Percentiles rank a stretch among this genome's conserved stretches.
Conservation (phyloP, 1,140 invertebrate genomes). For the Microplitis demolitor region DNA sequence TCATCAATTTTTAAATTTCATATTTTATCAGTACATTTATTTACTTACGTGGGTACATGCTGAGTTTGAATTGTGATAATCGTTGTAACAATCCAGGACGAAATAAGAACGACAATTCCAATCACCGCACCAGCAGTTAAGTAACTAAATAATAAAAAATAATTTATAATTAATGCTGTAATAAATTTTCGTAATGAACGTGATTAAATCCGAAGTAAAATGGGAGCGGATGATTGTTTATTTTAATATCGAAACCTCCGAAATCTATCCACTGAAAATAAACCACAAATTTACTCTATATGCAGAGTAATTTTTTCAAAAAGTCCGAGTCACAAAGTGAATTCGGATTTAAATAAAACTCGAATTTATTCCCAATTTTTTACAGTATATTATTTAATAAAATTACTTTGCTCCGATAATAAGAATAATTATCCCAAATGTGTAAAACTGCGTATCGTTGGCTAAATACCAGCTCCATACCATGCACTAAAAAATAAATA, state of each 20-base stretch:
- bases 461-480: slow-evolving; percentile 55
- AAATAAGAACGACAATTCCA: slow-evolving; percentile 43
- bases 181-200: not conserved
- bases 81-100: slow-evolving; percentile 53
- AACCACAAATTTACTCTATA: too few species aligned
- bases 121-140: slow-evolving; percentile 40
- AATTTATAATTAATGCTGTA: not conserved
- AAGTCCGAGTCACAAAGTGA: too few species aligned
- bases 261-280: too few species aligned
- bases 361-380: too few species aligned
- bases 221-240: too few species aligned
- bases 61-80: slow-evolving; percentile 45
- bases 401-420: slow-evolving; percentile 48
- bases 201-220: too few species aligned
- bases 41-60: slow-evolving; percentile 49
- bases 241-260: too few species aligned
- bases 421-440: slow-evolving; percentile 46
- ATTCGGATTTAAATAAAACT: too few species aligned
- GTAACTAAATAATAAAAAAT: slow-evolving; percentile 37
- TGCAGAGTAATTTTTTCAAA: too few species aligned
- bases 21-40: not conserved
- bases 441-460: slow-evolving; percentile 54
- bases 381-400: not conserved
- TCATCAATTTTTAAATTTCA: too few species aligned
- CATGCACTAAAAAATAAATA: slow-evolving; percentile 45